A percentile compares a stretch with the other conserved stretches of the same genome.
Conservation (phyloP, 1,140 invertebrate genomes). For the Ips typographus region DNA sequence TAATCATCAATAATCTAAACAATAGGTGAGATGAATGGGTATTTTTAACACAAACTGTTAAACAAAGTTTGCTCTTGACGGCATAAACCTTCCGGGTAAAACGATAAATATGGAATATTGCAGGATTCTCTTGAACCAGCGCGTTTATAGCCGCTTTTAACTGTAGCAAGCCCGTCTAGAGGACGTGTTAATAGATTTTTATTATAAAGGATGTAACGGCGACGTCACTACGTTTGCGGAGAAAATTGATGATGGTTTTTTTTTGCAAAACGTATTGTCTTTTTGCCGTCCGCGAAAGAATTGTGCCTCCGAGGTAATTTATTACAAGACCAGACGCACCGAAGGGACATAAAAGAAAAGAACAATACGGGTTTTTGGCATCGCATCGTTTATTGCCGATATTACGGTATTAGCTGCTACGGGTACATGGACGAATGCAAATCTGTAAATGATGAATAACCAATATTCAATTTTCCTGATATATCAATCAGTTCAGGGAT, state of each 20-base stretch:
- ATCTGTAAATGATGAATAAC: slow-evolving; percentile 14
- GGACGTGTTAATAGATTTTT: slow-evolving; percentile 31
- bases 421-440: neutral
- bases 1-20: too few relatives aligned
- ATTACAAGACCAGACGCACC: slow-evolving; percentile 6
- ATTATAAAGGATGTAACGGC: slow-evolving; percentile 22
- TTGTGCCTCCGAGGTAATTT: slow-evolving; percentile 17
- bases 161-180: slow-evolving; percentile 14
- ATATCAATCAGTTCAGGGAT: slow-evolving; percentile 8
- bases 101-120: slow-evolving; percentile 16
- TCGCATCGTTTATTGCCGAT: neutral
- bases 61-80: too few relatives aligned
- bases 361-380: neutral
- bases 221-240: slow-evolving; percentile 18
- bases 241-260: slow-evolving; percentile 22
- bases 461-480: slow-evolving; percentile 17
- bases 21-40: too few relatives aligned
- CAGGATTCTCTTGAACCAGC: slow-evolving; percentile 2
- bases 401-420: neutral
- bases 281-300: slow-evolving; percentile 20
- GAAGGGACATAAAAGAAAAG: neutral
- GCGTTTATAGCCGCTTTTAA: slow-evolving; percentile 24
- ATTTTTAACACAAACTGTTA: too few relatives aligned
- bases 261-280: slow-evolving; percentile 17
- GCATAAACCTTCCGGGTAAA: neutral